Conservation (phyloP, 2,797 vertebrate species). For the Pangasius djambal region DNA sequence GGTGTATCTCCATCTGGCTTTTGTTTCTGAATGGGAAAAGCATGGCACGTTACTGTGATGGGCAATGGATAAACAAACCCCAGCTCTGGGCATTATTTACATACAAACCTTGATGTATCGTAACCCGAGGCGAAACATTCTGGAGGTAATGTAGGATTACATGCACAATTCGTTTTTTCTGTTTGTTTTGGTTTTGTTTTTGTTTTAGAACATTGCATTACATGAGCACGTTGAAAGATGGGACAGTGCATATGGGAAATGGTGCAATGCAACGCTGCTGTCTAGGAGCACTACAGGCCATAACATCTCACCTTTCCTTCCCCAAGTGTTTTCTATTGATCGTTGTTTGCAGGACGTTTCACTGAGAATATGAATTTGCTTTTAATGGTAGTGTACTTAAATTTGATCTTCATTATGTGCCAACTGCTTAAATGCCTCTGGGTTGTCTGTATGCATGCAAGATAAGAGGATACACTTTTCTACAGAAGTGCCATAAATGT, state of each 20-base stretch:
- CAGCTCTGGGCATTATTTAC: constrained; percentile 42
- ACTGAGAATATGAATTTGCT: not conserved
- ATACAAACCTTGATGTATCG: constrained; percentile 58
- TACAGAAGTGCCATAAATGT: constrained; percentile 1
- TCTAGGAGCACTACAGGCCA: constrained; percentile 48
- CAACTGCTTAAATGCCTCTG: constrained; percentile 18
- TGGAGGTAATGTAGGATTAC: constrained; percentile 64
- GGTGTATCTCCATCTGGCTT: constrained; percentile 34
- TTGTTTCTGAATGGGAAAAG: constrained; percentile 43
- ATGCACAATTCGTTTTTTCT: not conserved
- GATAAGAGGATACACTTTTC: constrained; percentile 26
- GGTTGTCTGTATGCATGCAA: constrained; percentile 46
- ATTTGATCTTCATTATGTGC: not conserved
- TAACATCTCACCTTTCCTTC: constrained; percentile 43
- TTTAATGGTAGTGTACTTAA: not conserved
- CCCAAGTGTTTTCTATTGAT: constrained; percentile 18
- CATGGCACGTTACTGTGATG: constrained; percentile 46
- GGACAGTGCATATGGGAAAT: constrained; percentile 56
- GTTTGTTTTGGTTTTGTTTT: not conserved
- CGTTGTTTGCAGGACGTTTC: not conserved
- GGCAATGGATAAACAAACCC: constrained; percentile 39
- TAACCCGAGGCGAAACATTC: constrained; percentile 53
- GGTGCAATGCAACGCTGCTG: constrained; percentile 74
- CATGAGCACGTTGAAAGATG: constrained; percentile 23
- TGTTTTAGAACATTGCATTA: constrained; percentile 11